Conservation (phyloP, 2,113 vertebrate genomes). For the Ellobius talpinus region DNA sequence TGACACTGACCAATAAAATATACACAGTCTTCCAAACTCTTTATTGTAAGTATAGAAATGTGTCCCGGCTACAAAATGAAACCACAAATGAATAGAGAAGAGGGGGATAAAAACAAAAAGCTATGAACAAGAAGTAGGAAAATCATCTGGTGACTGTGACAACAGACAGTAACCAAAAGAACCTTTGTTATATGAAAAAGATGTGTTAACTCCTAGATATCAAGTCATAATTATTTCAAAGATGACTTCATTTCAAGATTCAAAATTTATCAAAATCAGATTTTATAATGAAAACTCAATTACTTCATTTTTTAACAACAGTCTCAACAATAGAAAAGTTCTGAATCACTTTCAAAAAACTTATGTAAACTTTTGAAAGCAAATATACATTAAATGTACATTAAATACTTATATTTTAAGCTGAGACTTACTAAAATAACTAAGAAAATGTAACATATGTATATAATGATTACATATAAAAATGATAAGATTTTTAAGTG, state of each 20-base stretch:
- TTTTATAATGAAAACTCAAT: not conserved
- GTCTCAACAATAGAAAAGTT: not conserved
- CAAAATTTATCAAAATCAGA: not conserved
- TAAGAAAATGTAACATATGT: not conserved
- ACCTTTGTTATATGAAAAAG: not conserved
- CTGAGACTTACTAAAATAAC: not conserved
- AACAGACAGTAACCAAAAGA: not conserved
- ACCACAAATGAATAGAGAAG: not conserved
- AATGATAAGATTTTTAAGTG: not conserved
- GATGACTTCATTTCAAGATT: slow-evolving; percentile 34
- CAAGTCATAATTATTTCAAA: not conserved
- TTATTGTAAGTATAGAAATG: not conserved
- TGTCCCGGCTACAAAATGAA: not conserved
- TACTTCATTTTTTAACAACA: not conserved
- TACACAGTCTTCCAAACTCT: not conserved
- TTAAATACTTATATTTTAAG: not conserved
- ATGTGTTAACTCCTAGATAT: not conserved
- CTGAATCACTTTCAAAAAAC: not conserved
- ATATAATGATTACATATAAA: not conserved
- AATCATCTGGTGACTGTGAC: not conserved
- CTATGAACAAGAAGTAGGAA: not conserved
- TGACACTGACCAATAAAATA: not conserved
- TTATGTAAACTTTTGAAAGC: not conserved
- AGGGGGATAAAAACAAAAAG: not conserved
- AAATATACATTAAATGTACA: not conserved